phyloP scores from a whole-genome alignment of 2,113 vertebrate species.

The Pseudolaguvia tuberculata region DNA sequence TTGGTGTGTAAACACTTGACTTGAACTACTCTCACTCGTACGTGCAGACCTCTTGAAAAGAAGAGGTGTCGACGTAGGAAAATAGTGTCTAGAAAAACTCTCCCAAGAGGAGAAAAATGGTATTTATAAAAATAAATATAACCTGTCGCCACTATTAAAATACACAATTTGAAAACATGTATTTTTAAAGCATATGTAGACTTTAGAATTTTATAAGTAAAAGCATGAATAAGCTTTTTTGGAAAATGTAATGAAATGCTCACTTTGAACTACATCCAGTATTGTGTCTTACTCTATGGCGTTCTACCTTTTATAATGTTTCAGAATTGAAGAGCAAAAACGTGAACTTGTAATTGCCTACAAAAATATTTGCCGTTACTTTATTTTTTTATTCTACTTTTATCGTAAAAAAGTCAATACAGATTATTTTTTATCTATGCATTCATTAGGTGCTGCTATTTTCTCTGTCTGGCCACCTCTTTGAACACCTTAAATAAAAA shows the following conservation, averaged over 20 bases:
- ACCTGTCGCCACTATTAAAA: conserved; percentile 52
- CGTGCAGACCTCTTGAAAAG: conserved; percentile 64
- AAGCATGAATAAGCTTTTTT: conserved; percentile 6
- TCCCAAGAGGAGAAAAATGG: conserved; percentile 67
- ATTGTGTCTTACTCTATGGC: not conserved
- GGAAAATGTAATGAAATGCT: conserved; percentile 19
- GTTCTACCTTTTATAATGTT: conserved; percentile 18
- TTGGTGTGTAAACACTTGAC: conserved; percentile 45
- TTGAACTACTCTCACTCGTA: conserved; percentile 38
- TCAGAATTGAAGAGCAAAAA: conserved; percentile 15
- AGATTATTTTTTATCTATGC: conserved; percentile 21
- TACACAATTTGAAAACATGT: conserved; percentile 37
- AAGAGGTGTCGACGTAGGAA: conserved; percentile 59
- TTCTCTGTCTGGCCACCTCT: conserved; percentile 1
- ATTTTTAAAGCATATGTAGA: conserved; percentile 34
- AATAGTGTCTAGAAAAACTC: conserved; percentile 64
- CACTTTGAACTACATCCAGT: not conserved
- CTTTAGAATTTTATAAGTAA: conserved; percentile 33
- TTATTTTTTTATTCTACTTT: not conserved
- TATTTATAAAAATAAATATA: conserved; percentile 69
- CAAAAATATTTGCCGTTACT: conserved; percentile 15
- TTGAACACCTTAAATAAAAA: conserved; percentile 2
- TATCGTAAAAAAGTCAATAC: conserved; percentile 10
- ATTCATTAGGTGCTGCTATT: not conserved
- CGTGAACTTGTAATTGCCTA: conserved; percentile 29